phyloP scores from a whole-genome alignment of 2,113 vertebrate genomes.

The Fulmarus glacialis region DNA sequence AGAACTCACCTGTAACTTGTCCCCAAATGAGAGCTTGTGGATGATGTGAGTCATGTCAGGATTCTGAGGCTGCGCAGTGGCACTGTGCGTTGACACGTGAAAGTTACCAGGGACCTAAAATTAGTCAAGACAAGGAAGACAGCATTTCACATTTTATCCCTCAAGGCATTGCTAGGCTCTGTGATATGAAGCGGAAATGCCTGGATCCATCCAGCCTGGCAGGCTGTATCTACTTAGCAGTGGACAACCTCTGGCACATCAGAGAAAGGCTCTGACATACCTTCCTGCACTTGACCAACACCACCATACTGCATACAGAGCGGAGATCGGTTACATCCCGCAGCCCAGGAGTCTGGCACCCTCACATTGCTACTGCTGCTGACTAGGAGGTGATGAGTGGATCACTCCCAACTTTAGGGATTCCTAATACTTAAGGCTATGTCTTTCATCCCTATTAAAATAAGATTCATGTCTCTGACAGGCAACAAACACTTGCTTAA shows the following conservation, averaged over 20 bases:
- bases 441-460: slow-evolving; percentile 5
- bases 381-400: not conserved
- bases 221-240: not conserved
- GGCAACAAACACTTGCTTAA: slow-evolving; percentile 19
- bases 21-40: slow-evolving; percentile 95
- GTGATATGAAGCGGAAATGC: not conserved
- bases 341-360: not conserved
- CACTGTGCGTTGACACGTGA: slow-evolving; percentile 97
- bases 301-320: not conserved
- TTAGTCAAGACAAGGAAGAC: slow-evolving; percentile 41
- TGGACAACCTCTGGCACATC: not conserved
- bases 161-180: not conserved
- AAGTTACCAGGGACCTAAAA: slow-evolving; percentile 97
- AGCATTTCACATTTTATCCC: slow-evolving; percentile 47
- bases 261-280: not conserved
- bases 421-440: slow-evolving; percentile 21
- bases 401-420: not conserved
- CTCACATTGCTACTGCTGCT: not conserved
- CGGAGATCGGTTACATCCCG: not conserved
- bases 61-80: slow-evolving; percentile 94
- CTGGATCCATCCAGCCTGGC: not conserved
- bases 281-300: not conserved
- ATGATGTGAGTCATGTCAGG: slow-evolving; percentile 97
- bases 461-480: not conserved
- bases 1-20: slow-evolving; percentile 87